Base-by-base conservation (phyloP, 2,888 invertebrate species). In the Atrina japonica region DNA sequence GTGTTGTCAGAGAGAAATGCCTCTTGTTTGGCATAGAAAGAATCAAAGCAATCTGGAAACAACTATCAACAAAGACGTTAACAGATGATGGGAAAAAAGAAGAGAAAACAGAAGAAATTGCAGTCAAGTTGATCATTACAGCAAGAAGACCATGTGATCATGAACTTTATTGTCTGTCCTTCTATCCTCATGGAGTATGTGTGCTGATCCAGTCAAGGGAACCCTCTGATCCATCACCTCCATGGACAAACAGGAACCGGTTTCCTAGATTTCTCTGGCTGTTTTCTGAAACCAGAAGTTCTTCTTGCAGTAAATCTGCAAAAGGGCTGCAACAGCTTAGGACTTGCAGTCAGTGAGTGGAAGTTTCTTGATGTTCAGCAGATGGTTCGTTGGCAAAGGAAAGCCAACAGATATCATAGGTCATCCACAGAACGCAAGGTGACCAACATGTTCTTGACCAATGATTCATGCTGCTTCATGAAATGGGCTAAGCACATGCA, bases 261-360 rank as follows among this genome's bases (percentile, higher is more conserved):
- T 21, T 55, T 75, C 49, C 64, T 40, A 41, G 50, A 67, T 21
- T 75, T 71, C 21, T 30, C 67, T 43, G 23, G 43, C 16, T 74
- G 66, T 25, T 74, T 70, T 40, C 25, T 74, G 11, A 70, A 70
- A 50, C 65, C 64, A 40, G 73, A 73, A n/a, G 27, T 16, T 16
- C 25, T 65, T 41, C 41, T n/a, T n/a, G 21, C 18, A 30, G n/a
- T 35, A 65, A 41, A 43, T 53, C 65, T 43, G 65, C 41, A 53
- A 65, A 55, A 21, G 40, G 53, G n/a, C 35, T 65, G 30, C 35
- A 65, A 55, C n/a, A 16, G n/a, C 21, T 55, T n/a, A n/a, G 14
- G n/a, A 55, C 23, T 16, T 59, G 35, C 16, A 35, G 16, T 40
- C 27, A 43, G 43, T 43, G 59, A 59, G 21, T 21, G 59, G 23